phyloP scores from a whole-genome alignment of 2,797 vertebrate species.

The Phyllotis vaccarum region DNA sequence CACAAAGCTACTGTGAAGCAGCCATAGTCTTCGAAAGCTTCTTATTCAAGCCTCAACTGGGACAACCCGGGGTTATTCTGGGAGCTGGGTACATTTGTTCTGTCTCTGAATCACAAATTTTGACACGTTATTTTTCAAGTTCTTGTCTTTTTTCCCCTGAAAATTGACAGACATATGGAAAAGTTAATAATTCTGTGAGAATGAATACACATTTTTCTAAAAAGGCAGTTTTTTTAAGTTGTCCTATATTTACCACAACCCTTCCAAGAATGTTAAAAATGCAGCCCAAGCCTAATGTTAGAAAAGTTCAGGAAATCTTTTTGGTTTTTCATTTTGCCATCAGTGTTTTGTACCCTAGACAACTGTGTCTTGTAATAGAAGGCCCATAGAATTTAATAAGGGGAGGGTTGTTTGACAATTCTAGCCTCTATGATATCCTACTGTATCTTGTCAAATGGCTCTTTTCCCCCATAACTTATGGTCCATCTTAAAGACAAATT shows the following conservation, averaged over 20 bases:
- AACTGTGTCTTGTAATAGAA: not conserved
- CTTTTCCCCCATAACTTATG: not conserved
- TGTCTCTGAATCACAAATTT: constrained; percentile 74
- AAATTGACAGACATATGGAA: constrained; percentile 52
- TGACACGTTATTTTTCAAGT: constrained; percentile 74
- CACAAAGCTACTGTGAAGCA: constrained; percentile 54
- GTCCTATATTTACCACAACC: constrained; percentile 49
- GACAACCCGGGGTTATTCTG: constrained; percentile 60
- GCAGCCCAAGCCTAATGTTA: constrained; percentile 6
- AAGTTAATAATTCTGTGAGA: constrained; percentile 64
- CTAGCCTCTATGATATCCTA: constrained; percentile 3
- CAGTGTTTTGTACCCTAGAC: not conserved
- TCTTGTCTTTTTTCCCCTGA: constrained; percentile 48
- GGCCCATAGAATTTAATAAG: not conserved
- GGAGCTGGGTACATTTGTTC: constrained; percentile 24
- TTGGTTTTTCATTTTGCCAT: not conserved
- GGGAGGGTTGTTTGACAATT: not conserved
- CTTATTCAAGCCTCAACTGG: constrained; percentile 46
- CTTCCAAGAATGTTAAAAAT: constrained; percentile 46
- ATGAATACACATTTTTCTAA: constrained; percentile 37
- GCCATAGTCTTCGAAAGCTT: constrained; percentile 57
- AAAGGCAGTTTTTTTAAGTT: not conserved
- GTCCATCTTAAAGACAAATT: not conserved
- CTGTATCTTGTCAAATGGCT: not conserved
- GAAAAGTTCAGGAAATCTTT: constrained; percentile 6